Conservation (phyloP, 2,797 vertebrate species). For the Momotus momota region DNA sequence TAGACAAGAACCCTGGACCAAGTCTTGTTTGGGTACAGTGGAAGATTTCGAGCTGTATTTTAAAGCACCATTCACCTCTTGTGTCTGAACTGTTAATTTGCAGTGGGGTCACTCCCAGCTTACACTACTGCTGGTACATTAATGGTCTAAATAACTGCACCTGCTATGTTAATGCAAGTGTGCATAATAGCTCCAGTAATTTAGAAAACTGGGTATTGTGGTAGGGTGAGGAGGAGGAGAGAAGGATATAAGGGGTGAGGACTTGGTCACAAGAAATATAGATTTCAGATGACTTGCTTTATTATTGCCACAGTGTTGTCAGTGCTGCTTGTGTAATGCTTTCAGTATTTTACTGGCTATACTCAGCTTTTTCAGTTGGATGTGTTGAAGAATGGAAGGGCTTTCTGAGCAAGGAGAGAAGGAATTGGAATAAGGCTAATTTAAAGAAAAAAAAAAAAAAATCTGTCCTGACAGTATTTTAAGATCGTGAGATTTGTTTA, state of each 20-base stretch:
- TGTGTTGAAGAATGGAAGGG: not conserved
- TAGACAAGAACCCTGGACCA: constrained; percentile 18
- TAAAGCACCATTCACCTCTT: constrained; percentile 52
- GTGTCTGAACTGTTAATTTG: constrained; percentile 53
- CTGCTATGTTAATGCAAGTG: constrained; percentile 63
- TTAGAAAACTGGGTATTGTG: constrained; percentile 61
- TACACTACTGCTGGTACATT: constrained; percentile 24
- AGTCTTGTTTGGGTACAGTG: constrained; percentile 54
- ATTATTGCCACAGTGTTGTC: not conserved
- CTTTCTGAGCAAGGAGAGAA: not conserved
- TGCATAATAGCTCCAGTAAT: constrained; percentile 47
- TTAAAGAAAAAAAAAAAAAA: not conserved
- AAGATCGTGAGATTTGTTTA: not conserved
- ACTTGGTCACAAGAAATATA: constrained; percentile 15
- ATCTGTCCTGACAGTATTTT: not conserved
- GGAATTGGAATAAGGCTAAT: not conserved
- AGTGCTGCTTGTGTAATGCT: not conserved
- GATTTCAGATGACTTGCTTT: constrained; percentile 32
- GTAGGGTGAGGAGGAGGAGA: not conserved
- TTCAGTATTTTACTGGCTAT: constrained; percentile 9
- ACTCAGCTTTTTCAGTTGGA: constrained; percentile 2
- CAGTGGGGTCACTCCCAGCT: constrained; percentile 50
- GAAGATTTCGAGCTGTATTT: constrained; percentile 66
- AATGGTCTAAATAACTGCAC: constrained; percentile 60
- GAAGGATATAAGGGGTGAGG: constrained; percentile 1